Evolutionary conservation across 2,888 invertebrate species (phyloP).

Genomic region (Chymomyza procnemis): DNA sequence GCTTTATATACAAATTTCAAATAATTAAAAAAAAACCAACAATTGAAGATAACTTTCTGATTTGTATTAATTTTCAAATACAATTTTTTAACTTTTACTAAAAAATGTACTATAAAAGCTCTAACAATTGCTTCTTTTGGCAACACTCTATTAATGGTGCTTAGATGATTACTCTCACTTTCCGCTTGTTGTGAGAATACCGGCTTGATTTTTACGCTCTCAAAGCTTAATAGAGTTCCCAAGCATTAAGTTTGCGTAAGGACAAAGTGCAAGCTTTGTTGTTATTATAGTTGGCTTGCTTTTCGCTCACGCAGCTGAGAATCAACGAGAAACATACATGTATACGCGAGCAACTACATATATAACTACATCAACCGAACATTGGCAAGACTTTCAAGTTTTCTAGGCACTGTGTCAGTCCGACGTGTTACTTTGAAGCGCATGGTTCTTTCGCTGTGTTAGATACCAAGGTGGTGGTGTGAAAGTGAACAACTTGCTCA

Average conservation of each 20-base stretch:
- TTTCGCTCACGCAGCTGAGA: slow-evolving; percentile 26
- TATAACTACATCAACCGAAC: slow-evolving; percentile 11
- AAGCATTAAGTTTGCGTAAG: slow-evolving; percentile 39
- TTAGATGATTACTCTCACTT: slow-evolving; percentile 12
- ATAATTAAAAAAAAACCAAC: no score
- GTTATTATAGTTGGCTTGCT: slow-evolving; percentile 27
- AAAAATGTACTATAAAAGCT: background rate
- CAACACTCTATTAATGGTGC: slow-evolving; percentile 14
- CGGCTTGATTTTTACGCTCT: background rate
- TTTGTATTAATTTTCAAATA: background rate
- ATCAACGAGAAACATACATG: background rate
- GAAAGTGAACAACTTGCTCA: slow-evolving; percentile 44
- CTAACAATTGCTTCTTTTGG: background rate
- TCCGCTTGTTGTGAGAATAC: background rate
- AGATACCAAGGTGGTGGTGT: slow-evolving; percentile 46
- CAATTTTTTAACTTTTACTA: background rate
- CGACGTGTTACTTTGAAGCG: slow-evolving; percentile 74
- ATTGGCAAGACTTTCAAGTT: slow-evolving; percentile 60
- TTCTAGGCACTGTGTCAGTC: slow-evolving; percentile 61
- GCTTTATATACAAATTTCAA: no score
- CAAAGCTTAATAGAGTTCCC: background rate
- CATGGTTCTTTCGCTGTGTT: slow-evolving; percentile 54
- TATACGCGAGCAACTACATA: background rate
- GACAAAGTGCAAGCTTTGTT: slow-evolving; percentile 53
- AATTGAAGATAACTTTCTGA: no score